Evolutionary conservation across 2,113 vertebrate species (phyloP), one percentile per base, ranked within the genome.

Genomic region (Coracopsis vasa): DNA sequence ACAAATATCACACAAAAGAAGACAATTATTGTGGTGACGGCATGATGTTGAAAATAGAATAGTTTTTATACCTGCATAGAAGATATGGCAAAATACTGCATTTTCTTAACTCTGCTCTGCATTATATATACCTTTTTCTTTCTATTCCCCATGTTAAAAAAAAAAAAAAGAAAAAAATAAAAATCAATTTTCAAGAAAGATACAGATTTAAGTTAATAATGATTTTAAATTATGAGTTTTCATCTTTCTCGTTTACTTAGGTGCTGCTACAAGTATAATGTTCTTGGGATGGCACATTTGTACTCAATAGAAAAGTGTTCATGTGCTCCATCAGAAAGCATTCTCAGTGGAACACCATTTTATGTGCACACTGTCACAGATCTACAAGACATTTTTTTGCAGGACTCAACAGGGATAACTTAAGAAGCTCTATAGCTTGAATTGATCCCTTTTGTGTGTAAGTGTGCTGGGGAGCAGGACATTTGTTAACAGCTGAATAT

Each of bases 81-180:
- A 54, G 13, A 4, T 3, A 16, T 28, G 12, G 25, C 6, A 31
- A 56, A 86, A 67, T 4, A 19, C 0, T 64, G 19, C 1, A 2
- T 73, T 80, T 44, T 72, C 1, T 69, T 25, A 41, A 1, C 0
- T 3, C 7, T 45, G 4, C 1, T 60, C 10, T 77, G 18, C 4
- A 24, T 42, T 47, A 33, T 11, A 47, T 3, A 7, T 37, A 14
- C 11, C 7, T 2, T 29, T 64, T 6, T 67, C 42, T 10, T 53
- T 50, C 11, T 47, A 28, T 67, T 82, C 2, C 10, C 1, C 3
- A 39, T 17, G 3, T 54, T 3, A 67, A 80, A 80, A 67, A 65
- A 25, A 72, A 35, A 2, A 7, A 33, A 41, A 25, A 9, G n/a
- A 5, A 29, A 10, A 17, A 29, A 29, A 29, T 53, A 53, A 53